Base-by-base conservation (phyloP, 2,888 invertebrate genomes). In the Tinea semifulvella region DNA sequence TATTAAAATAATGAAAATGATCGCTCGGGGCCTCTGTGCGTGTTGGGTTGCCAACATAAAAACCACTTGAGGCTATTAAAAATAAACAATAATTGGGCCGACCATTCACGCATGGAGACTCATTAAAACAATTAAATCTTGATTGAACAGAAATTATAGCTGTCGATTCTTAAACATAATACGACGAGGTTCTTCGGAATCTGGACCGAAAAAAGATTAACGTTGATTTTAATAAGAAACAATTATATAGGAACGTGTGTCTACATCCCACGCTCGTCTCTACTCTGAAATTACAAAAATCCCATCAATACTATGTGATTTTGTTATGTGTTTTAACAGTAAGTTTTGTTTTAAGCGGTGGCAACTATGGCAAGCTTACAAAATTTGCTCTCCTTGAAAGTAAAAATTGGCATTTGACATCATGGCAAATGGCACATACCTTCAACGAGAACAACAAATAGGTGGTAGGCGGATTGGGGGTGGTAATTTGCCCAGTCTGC, bases 101-200 rank as follows among this genome's bases (percentile, higher is more conserved):
- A 65, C 77, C 70, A 77, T 80, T 80, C 80, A 80, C 80, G 80
- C 80, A 80, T 79, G 79, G 63, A 65, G 75, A 61, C 79, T 80
- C 80, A 80, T 80, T 80, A 80, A 80, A 80, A 80, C 80, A 80
- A 80, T 80, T 80, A 80, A 80, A 80, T 80, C 80, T 80, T 80
- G 80, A 80, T 80, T 80, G 80, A 79, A 80, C 80, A 73, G 67
- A 80, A 80, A 80, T 80, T 80, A 80, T 80, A 80, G 79, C 79
- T 80, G 80, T 80, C 80, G 80, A 80, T 79, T 77, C 68, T 76
- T 71, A 67, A 75, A 75, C 73, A 76, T 79, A 76, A 79, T 79
- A 67, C 69, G 77, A 68, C 72, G 74, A 61, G 18, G 56, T 62
- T 68, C 68, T 61, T 56, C 60, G 74, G 77, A 73, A 71, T 76